phyloP scores from a whole-genome alignment of 2,113 vertebrate genomes.

The Prietella phreatophila region DNA sequence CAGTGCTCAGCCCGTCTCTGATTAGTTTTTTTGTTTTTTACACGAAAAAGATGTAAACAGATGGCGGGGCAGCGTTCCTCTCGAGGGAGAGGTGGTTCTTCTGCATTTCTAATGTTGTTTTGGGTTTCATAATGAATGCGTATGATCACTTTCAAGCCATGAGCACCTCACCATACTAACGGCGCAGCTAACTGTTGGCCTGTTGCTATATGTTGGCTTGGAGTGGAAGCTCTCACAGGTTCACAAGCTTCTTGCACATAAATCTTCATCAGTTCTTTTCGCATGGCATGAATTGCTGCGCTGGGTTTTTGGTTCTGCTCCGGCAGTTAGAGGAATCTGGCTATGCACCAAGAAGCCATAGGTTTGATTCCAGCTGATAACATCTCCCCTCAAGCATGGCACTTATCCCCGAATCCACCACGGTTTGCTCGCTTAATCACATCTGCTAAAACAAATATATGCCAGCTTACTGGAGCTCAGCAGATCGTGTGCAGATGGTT shows the following conservation, averaged over 20 bases:
- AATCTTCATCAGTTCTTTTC: not conserved
- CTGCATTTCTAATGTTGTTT: not conserved
- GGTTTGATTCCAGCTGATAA: slow-evolving; percentile 9
- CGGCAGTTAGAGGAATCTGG: not conserved
- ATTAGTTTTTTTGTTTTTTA: not conserved
- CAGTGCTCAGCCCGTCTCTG: not conserved
- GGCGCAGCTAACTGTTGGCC: not conserved
- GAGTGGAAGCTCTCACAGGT: not conserved
- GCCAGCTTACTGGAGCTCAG: slow-evolving; percentile 21
- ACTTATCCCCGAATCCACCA: not conserved
- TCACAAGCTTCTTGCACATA: not conserved
- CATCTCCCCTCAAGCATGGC: not conserved
- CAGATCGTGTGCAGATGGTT: slow-evolving; percentile 27
- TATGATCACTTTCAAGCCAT: not conserved
- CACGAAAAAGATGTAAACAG: slow-evolving; percentile 29
- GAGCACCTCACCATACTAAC: not conserved
- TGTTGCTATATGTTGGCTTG: not conserved
- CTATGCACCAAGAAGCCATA: not conserved
- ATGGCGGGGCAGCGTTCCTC: not conserved
- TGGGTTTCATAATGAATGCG: not conserved
- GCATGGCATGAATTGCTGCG: not conserved
- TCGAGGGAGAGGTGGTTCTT: slow-evolving; percentile 11
- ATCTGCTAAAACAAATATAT: slow-evolving; percentile 13
- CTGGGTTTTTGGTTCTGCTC: not conserved
- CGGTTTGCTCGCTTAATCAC: slow-evolving; percentile 1